phyloP scores from a whole-genome alignment of 2,888 invertebrate species.

The Schizaphis graminum region DNA sequence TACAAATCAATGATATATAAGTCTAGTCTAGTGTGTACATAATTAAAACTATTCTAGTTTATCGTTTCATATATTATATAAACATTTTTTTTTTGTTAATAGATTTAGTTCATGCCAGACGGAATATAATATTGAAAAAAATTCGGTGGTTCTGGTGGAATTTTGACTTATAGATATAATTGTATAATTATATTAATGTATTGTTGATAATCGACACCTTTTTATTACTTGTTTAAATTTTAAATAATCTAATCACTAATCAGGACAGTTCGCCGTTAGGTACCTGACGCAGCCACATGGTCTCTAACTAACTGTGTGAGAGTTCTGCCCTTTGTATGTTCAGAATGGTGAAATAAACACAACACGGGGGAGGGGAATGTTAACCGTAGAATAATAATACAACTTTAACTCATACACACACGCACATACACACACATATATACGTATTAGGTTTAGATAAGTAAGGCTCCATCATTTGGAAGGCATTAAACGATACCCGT shows the following conservation, averaged over 20 bases:
- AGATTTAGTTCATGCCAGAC: not conserved
- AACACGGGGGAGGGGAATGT: not conserved
- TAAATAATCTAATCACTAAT: not conserved
- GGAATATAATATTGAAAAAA: not conserved
- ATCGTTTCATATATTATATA: too few species aligned
- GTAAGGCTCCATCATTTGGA: not conserved
- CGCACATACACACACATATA: not conserved
- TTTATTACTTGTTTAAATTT: not conserved
- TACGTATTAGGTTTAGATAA: not conserved
- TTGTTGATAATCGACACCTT: not conserved
- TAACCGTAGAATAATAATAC: not conserved
- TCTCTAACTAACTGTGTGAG: not conserved
- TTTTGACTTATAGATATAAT: not conserved
- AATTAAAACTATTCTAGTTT: too few species aligned
- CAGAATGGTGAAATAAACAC: not conserved
- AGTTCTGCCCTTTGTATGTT: not conserved
- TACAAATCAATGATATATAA: too few species aligned
- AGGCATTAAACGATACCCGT: not conserved
- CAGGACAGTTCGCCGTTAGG: not conserved
- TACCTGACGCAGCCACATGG: not conserved
- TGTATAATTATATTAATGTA: too few species aligned
- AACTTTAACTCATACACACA: not conserved
- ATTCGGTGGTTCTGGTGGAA: not conserved
- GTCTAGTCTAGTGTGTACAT: too few species aligned
- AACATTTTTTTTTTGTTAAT: not conserved